Percentiles rank a stretch among this genome's conserved stretches.
These are phyloP conservation scores for Poecilia velifera DNA, from an alignment of 2,797 vertebrate genomes.

Conservation along the genomic window DNA sequence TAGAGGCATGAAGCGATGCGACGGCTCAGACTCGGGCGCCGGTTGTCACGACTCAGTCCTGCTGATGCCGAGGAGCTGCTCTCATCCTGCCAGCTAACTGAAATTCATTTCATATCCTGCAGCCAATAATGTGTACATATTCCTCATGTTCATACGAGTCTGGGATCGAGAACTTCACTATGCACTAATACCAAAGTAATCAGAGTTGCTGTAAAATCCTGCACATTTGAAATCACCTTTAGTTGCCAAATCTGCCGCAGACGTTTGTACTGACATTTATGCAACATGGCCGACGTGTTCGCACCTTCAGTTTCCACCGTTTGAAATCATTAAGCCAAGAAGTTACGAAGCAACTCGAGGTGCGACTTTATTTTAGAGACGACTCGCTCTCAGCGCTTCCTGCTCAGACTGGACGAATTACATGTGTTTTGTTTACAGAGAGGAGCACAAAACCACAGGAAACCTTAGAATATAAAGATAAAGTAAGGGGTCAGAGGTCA, in stretches of 20 bases:
- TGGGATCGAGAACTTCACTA: conserved; percentile 72
- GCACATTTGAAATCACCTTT: conserved; percentile 59
- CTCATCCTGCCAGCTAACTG: conserved; percentile 55
- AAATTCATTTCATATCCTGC: conserved; percentile 41
- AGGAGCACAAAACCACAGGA: conserved; percentile 29
- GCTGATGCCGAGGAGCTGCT: conserved; percentile 24
- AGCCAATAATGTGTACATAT: conserved; percentile 52
- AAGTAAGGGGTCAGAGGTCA: background rate
- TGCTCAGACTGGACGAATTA: background rate
- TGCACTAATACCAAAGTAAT: conserved; percentile 85
- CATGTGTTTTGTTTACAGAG: conserved; percentile 7
- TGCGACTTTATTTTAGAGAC: conserved; percentile 5
- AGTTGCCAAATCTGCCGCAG: conserved; percentile 54
- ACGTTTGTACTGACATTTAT: background rate
- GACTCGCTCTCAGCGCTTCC: conserved; percentile 18
- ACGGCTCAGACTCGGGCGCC: conserved; percentile 6
- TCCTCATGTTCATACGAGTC: conserved; percentile 42
- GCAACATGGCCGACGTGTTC: background rate
- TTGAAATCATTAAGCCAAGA: no score
- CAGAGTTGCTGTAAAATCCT: conserved; percentile 76
- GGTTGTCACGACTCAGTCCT: conserved; percentile 4
- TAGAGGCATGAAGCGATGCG: background rate
- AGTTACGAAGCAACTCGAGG: conserved; percentile 21
- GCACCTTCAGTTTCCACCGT: background rate
- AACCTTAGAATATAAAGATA: background rate